These are phyloP conservation scores for Anthophora plumipes DNA, from an alignment of 2,888 invertebrate genomes.

Conservation along the genomic window DNA sequence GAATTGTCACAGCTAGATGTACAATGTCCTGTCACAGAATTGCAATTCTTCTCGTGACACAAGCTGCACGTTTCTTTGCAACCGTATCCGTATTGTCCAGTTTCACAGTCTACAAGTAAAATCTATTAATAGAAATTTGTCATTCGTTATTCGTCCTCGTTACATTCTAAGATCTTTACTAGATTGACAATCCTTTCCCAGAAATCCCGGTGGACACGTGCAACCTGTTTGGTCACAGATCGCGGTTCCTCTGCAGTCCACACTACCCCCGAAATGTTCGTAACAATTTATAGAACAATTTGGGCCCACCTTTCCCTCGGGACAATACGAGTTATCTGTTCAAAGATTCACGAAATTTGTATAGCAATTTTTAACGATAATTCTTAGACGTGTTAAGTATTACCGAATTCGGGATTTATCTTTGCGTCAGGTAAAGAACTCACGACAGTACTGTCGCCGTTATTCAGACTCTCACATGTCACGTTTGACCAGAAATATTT, in stretches of 20 bases:
- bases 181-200: constrained; percentile 37
- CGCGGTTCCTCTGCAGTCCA: constrained; percentile 45
- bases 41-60: constrained; percentile 60
- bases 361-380: not conserved
- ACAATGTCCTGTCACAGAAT: constrained; percentile 66
- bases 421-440: not conserved
- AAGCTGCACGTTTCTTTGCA: constrained; percentile 71
- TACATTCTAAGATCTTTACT: constrained; percentile 48
- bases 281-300: constrained; percentile 60
- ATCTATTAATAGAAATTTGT: not conserved
- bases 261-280: not conserved
- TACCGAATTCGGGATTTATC: constrained; percentile 31
- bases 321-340: constrained; percentile 55
- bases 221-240: constrained; percentile 69
- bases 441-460: constrained; percentile 47
- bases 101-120: constrained; percentile 31
- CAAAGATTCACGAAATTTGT: not conserved
- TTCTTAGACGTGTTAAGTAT: not conserved
- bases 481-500: constrained; percentile 59
- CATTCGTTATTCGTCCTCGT: not conserved
- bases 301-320: constrained; percentile 59
- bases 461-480: constrained; percentile 73
- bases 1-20: constrained; percentile 51
- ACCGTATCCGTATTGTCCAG: constrained; percentile 69
- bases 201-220: constrained; percentile 67